Base-by-base conservation (phyloP, 2,113 vertebrate species). In the Turdus rufiventris region DNA sequence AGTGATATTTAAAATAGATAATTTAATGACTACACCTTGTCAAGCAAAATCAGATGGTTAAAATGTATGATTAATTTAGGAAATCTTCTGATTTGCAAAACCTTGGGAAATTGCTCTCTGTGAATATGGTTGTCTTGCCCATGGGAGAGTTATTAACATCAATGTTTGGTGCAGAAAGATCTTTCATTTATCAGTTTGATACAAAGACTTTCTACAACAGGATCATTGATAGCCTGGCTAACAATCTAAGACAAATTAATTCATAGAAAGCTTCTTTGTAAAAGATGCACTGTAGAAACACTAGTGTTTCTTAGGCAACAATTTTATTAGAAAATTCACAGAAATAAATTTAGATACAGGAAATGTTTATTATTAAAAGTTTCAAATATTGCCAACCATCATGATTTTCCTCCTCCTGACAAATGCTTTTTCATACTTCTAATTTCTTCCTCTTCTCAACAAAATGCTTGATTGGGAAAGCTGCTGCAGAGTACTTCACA, bases 241-340 rank as follows among this genome's bases (percentile, higher is more conserved):
- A 78, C 54, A 53, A 38, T 17, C 40, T 78, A 83, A 57, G 38
- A 71, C 51, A 78, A 53, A 38, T 33, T 31, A 56, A 68, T 72
- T 84, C 9, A n/a, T 42, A 66, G 14, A 65, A 63, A 91, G 58
- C 9, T 18, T 13, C 29, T 83, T 65, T 88, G 34, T 58, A 38
- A 79, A 58, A 86, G 91, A 57, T 61, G 29, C 60, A 47, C 50
- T 75, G 43, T 65, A 73, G 92, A 82, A 95, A 84, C 31, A 91
- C 63, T 93, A 51, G 97, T 94, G 91, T 97, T 97, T 88, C 97
- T 95, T 83, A 86, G 94, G 72, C 84, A 96, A 96, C 82, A 80
- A 83, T 74, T 90, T 54, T 50, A 83, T 94, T 85, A 56, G 29
- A 87, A 72, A 65, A 83, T 90, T 88, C 74, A 81, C 9, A 88